Evolutionary conservation across 2,888 invertebrate genomes (phyloP).

Genomic region (Melanostoma mellinum): DNA sequence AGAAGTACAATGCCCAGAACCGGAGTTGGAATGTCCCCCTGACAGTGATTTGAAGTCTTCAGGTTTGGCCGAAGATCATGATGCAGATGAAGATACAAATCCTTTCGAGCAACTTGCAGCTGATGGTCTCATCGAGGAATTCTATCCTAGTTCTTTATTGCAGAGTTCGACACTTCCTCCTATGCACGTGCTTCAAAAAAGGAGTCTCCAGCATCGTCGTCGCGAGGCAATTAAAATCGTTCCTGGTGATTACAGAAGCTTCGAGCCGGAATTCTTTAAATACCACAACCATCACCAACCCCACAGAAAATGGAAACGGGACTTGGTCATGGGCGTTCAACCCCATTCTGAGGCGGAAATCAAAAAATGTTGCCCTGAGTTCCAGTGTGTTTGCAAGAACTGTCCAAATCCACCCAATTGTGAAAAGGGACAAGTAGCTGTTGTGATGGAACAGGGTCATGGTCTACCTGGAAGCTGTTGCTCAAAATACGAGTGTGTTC

Average conservation of each 20-base stretch:
- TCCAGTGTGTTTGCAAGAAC: constrained; percentile 76
- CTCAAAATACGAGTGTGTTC: constrained; percentile 81
- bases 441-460: constrained; percentile 74
- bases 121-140: constrained; percentile 53
- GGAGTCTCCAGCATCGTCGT: constrained; percentile 70
- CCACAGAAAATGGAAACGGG: constrained; percentile 71
- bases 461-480: constrained; percentile 82
- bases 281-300: constrained; percentile 68
- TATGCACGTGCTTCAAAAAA: constrained; percentile 52
- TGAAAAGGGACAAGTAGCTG: constrained; percentile 71
- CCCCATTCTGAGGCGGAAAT: constrained; percentile 50
- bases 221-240: constrained; percentile 75
- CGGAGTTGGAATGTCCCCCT: constrained; percentile 73
- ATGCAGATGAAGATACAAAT: constrained; percentile 48
- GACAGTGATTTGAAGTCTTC: constrained; percentile 73
- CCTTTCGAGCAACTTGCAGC: constrained; percentile 51
- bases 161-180: constrained; percentile 9
- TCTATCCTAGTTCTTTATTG: constrained; percentile 28
- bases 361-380: constrained; percentile 75
- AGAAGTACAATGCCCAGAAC: constrained; percentile 73
- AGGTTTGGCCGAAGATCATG: constrained; percentile 36
- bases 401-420: constrained; percentile 75
- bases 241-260: constrained; percentile 75
- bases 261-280: constrained; percentile 64
- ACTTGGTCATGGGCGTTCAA: constrained; percentile 31